Evolutionary conservation across 2,888 invertebrate species (phyloP), one percentile per base, ranked within the genome.

Genomic region (Lithosia quadra): DNA sequence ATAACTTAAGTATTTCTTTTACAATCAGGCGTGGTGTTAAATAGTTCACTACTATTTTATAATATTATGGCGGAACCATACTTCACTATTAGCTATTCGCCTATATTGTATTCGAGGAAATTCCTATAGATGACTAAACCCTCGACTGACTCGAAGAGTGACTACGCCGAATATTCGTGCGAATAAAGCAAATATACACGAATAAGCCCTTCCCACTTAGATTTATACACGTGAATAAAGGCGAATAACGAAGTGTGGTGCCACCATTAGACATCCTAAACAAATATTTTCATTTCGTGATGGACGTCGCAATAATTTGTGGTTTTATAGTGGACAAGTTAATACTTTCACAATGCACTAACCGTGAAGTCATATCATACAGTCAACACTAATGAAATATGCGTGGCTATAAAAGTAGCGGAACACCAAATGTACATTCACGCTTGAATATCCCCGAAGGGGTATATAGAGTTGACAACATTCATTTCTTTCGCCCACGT

Each of bases 291-390:
- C 28, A 15, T 34, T 55, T 36, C 18, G 22, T 63, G 55, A 55
- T 55, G 22, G 53, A 33, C 34, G 22, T 34, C 2, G 43, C 24
- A 43, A 8, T 10, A 21, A 55, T 53, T 55, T 34, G 36, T 63
- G 34, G 60, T 60, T 39, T 39, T 36, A 60, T 22, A 60, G 55
- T 63, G 56, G 56, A 63, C 34, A 63, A 56, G 55, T 55, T 21
- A 56, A 56, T 36, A 64, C 64, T 57, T 64, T 64, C 64, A 64
- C 64, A 64, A 64, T 64, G 56, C 64, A 57, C 57, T 39, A 64
- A 56, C 36, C 57, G 57, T 64, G 64, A 64, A 39, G 56, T 28
- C n/a, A n/a, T n/a, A n/a, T 64, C 57, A 34, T 63, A 56, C 61
- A 63, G n/a, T 24, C n/a, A 33, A 21, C 55, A 55, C 24, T 63